phyloP scores from a whole-genome alignment of 1,140 invertebrate species.

The Triops cancriformis region DNA sequence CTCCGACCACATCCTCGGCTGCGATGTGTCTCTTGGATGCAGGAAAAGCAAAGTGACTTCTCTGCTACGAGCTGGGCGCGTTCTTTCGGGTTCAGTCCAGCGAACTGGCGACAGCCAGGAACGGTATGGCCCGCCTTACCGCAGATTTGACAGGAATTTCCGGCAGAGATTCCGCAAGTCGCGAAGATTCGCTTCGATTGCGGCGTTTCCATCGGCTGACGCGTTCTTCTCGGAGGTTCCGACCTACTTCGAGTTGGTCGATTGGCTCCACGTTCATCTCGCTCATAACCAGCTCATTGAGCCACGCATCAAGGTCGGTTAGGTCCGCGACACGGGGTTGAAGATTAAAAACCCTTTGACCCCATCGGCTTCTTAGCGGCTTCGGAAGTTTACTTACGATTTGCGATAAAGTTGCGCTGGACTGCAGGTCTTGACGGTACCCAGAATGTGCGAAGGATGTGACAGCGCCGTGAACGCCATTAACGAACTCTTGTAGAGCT shows the following conservation, averaged over 20 bases:
- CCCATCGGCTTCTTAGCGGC: neutral
- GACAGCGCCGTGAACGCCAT: slow-evolving; percentile 7
- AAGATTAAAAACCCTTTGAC: neutral
- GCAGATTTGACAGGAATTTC: neutral
- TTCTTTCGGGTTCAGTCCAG: neutral
- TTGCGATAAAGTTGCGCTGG: neutral
- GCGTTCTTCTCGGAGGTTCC: neutral
- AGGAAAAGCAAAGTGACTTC: slow-evolving; percentile 1
- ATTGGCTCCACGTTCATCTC: neutral
- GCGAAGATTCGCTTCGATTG: neutral
- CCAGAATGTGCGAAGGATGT: neutral
- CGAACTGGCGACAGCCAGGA: neutral
- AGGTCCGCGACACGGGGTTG: neutral
- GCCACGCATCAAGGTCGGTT: slow-evolving; percentile 2
- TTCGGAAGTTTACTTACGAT: neutral
- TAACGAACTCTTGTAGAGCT: neutral
- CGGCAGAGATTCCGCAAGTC: neutral
- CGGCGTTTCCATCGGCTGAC: neutral
- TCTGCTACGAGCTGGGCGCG: neutral
- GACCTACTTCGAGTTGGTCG: neutral
- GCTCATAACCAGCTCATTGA: neutral
- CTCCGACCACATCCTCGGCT: neutral
- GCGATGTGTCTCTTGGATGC: neutral
- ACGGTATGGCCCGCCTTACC: neutral
- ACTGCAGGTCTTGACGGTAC: neutral